phyloP scores from a whole-genome alignment of 2,888 invertebrate species.

The Ganaspis brasiliensis region DNA sequence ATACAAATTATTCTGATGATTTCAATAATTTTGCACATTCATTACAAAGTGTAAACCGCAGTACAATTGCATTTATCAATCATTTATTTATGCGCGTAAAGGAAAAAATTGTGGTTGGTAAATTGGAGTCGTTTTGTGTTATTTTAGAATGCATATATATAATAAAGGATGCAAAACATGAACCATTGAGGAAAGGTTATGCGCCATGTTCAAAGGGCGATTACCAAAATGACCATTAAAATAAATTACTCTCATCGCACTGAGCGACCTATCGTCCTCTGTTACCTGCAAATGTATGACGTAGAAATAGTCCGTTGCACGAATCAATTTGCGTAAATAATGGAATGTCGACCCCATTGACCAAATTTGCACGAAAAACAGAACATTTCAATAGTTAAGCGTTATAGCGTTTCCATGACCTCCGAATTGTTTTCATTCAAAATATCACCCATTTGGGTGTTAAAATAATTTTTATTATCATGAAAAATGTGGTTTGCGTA shows the following conservation, averaged over 20 bases:
- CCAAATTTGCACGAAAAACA: slow-evolving; percentile 47
- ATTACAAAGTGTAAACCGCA: neutral
- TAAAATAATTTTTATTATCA: too few species aligned
- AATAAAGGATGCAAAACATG: slow-evolving; percentile 55
- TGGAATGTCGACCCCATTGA: slow-evolving; percentile 58
- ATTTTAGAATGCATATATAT: slow-evolving; percentile 16
- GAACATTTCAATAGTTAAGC: neutral
- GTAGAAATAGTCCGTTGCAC: slow-evolving; percentile 70
- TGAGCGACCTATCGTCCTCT: slow-evolving; percentile 50
- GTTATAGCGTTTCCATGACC: neutral
- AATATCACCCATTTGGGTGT: too few species aligned
- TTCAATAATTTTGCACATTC: too few species aligned
- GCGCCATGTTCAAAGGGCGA: slow-evolving; percentile 74
- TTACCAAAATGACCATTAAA: slow-evolving; percentile 79
- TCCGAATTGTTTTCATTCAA: neutral
- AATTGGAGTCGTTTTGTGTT: slow-evolving; percentile 2
- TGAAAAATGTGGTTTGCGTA: too few species aligned
- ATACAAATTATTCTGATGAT: too few species aligned
- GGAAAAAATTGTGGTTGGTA: slow-evolving; percentile 4
- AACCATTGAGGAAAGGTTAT: slow-evolving; percentile 65
- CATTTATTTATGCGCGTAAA: neutral
- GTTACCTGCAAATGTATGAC: slow-evolving; percentile 52
- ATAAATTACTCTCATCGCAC: slow-evolving; percentile 76
- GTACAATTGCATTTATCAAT: neutral
- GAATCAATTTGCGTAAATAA: slow-evolving; percentile 77